These are phyloP conservation scores for Flexamia atlantica DNA, from an alignment of 2,888 invertebrate genomes.

Conservation along the genomic window DNA sequence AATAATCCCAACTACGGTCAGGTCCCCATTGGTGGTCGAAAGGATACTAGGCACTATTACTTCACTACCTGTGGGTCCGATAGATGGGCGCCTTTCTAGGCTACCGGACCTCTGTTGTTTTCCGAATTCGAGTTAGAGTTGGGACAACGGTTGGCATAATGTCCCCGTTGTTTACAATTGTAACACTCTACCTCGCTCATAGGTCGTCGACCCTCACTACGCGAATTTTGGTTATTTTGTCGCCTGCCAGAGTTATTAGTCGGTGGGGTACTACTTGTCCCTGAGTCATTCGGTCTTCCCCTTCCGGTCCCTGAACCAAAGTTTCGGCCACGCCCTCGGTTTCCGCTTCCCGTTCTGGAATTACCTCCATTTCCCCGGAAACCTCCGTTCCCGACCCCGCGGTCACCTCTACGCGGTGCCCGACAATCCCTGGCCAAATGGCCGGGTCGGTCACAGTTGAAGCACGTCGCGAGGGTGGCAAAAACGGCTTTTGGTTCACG, in stretches of 20 bases:
- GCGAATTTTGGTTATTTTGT: too few species aligned
- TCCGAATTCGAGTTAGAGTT: neutral
- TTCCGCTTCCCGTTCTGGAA: neutral
- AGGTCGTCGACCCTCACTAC: neutral
- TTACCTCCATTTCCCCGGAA: neutral
- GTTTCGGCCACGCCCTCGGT: neutral
- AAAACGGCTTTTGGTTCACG: conserved; percentile 20
- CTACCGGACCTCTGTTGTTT: conserved; percentile 40
- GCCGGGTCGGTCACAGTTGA: conserved; percentile 10
- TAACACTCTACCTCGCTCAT: conserved; percentile 11
- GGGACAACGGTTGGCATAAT: neutral
- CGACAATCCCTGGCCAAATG: conserved; percentile 21
- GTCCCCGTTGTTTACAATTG: neutral
- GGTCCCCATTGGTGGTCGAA: conserved; percentile 21
- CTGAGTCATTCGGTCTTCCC: neutral
- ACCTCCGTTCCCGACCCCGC: neutral
- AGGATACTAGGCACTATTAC: conserved; percentile 14
- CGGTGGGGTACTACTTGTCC: neutral
- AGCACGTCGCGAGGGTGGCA: conserved; percentile 26
- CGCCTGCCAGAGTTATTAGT: too few species aligned
- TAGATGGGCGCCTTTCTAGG: conserved; percentile 32
- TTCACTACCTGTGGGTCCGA: neutral
- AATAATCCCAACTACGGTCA: conserved; percentile 2
- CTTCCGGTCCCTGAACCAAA: neutral
- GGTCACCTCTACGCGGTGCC: neutral